Evolutionary conservation across 37 sponge, comb jelly and placozoan genomes (phyloP), one percentile per base, ranked within the genome.

Genomic region (Ephydatia muelleri): DNA sequence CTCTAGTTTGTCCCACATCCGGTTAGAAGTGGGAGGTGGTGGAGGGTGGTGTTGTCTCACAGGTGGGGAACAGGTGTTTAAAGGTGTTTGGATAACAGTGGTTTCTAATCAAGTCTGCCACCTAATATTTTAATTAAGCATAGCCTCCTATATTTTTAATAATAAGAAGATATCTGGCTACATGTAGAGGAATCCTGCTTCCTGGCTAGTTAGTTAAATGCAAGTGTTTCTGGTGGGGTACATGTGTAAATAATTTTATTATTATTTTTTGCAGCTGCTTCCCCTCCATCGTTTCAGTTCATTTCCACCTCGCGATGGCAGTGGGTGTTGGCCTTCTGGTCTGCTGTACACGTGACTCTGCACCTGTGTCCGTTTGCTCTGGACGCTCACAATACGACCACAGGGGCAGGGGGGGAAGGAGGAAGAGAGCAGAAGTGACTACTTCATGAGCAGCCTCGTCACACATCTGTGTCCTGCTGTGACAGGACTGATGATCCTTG

Each of bases 341-440:
- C 71, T 21, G 70, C 23, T 11, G 72, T 90, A 5, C 90, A 90
- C 65, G 19, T 85, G 28, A 3, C 65, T 25, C 69, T 77, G 0
- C 90, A 90, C 31, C 23, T 90, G 19, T 27, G 31, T 8, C 81
- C 90, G 16, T 90, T 85, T 43, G 85, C 85, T n/a, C 27, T 84
- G 23, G 85, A 84, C 39, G 35, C 21, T 25, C 22, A 30, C 8
- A 73, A 73, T 23, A 81, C 37, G 2, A 33, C 34, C 30, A 25
- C 39, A 31, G 11, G 43, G 83, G 83, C 83, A 88, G 82, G 2
- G 19, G 6, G 43, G n/a, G 37, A 22, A 1, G 9, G 47, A 39
- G 25, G 33, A 16, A 25, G 37, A 14, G 32, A 21, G 65, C 21
- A 21, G 21, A 35, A 22, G 21, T 28, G 78, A 68, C 5, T 67